phyloP scores from a whole-genome alignment of 2,113 vertebrate species.

The Aegithalos caudatus region DNA sequence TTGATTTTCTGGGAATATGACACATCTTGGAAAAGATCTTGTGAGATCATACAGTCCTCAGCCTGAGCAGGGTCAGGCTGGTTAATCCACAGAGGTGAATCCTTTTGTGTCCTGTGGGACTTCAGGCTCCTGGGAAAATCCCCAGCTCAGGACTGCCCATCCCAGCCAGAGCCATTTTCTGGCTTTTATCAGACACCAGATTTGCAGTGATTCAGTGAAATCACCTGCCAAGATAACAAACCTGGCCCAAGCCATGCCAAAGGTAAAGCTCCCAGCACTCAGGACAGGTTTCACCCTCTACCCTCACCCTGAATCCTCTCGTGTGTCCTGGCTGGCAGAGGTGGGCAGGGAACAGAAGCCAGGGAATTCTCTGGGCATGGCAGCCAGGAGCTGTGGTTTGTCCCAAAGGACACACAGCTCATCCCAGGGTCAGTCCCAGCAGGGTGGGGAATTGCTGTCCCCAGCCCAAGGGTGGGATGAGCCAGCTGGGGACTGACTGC shows the following conservation, averaged over 20 bases:
- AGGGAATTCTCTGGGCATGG: neutral
- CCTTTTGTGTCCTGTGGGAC: neutral
- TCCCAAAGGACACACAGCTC: neutral
- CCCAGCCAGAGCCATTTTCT: neutral
- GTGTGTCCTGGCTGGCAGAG: fast-evolving
- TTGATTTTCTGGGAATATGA: neutral
- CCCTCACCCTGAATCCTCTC: neutral
- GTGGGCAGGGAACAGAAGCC: neutral
- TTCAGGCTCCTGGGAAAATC: neutral
- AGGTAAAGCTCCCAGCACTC: neutral
- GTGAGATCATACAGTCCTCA: neutral
- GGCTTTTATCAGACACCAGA: neutral
- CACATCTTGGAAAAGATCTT: neutral
- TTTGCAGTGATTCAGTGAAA: neutral
- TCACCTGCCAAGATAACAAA: neutral
- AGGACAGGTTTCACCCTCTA: fast-evolving
- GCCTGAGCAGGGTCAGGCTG: neutral
- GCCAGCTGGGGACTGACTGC: neutral
- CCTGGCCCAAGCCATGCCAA: neutral
- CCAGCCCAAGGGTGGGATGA: neutral
- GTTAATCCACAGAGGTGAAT: neutral
- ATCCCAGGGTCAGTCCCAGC: neutral
- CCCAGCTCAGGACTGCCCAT: neutral
- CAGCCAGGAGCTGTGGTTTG: neutral
- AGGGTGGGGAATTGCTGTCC: neutral